phyloP scores from a whole-genome alignment of 2,797 vertebrate genomes.

The Sebastiscus tertius region DNA sequence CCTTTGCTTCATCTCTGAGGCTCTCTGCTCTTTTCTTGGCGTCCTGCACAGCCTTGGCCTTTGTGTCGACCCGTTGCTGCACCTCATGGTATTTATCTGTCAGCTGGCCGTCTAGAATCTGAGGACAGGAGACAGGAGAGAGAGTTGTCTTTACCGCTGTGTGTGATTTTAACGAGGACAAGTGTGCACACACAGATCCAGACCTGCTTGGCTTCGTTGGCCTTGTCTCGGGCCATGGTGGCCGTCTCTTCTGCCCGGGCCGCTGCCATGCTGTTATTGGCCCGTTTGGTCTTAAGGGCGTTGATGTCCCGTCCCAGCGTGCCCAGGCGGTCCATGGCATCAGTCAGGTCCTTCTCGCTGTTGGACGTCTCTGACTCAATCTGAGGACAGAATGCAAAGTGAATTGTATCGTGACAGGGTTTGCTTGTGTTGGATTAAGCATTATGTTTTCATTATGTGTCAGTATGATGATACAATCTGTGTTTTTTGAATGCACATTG shows the following conservation, averaged over 20 bases:
- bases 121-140: background rate
- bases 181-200: background rate
- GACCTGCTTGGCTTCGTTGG: conserved; percentile 93
- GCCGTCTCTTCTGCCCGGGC: conserved; percentile 91
- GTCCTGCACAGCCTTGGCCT: conserved; percentile 86
- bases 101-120: conserved; percentile 92
- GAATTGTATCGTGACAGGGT: background rate
- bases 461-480: background rate
- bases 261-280: conserved; percentile 92
- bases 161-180: background rate
- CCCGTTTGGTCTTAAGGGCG: conserved; percentile 90
- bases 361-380: conserved; percentile 86
- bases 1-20: conserved; percentile 89
- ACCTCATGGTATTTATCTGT: conserved; percentile 90
- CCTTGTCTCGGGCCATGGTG: conserved; percentile 87
- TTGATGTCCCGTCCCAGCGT: conserved; percentile 86
- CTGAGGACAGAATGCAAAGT: conserved; percentile 66
- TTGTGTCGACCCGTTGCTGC: conserved; percentile 89
- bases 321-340: conserved; percentile 83
- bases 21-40: conserved; percentile 90
- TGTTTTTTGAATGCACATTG: background rate
- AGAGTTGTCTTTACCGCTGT: background rate
- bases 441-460: no score
- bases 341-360: conserved; percentile 84
- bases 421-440: background rate